Evolutionary conservation across 2,888 invertebrate genomes (phyloP).

Genomic region (Odontomyia ornata): DNA sequence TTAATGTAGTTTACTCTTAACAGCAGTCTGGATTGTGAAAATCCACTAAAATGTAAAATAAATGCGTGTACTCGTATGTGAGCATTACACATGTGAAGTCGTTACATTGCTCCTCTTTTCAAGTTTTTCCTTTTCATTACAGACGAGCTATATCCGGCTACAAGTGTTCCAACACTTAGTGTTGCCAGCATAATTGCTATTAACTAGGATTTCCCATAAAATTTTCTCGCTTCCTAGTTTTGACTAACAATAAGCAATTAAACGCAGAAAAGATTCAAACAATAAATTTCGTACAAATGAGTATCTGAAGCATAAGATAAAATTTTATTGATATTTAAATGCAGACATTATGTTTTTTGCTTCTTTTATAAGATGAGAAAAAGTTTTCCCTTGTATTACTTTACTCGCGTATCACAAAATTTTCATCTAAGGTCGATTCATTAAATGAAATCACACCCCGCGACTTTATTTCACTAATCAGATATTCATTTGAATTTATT

Average conservation of each 20-base stretch:
- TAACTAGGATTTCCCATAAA: neutral
- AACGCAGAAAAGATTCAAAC: neutral
- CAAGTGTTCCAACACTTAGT: neutral
- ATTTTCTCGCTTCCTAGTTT: slow-evolving; percentile 1
- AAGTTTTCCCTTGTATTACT: too few relatives aligned
- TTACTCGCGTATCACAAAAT: neutral
- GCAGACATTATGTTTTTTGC: neutral
- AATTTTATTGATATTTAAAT: neutral
- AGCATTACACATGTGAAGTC: neutral
- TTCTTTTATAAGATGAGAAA: neutral
- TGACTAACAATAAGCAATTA: neutral
- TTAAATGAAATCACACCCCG: slow-evolving; percentile 20
- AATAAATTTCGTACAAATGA: neutral
- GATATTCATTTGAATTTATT: slow-evolving; percentile 18
- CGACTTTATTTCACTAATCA: neutral
- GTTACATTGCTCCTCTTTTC: slow-evolving; percentile 2
- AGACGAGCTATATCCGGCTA: neutral
- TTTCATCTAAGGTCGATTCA: neutral
- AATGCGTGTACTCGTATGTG: neutral
- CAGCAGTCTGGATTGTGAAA: neutral
- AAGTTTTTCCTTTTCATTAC: neutral
- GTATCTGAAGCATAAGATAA: neutral
- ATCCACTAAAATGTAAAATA: neutral
- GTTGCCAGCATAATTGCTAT: neutral
- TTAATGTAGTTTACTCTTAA: neutral